Base-by-base conservation (phyloP, 2,113 vertebrate genomes). In the Megalops atlanticus region DNA sequence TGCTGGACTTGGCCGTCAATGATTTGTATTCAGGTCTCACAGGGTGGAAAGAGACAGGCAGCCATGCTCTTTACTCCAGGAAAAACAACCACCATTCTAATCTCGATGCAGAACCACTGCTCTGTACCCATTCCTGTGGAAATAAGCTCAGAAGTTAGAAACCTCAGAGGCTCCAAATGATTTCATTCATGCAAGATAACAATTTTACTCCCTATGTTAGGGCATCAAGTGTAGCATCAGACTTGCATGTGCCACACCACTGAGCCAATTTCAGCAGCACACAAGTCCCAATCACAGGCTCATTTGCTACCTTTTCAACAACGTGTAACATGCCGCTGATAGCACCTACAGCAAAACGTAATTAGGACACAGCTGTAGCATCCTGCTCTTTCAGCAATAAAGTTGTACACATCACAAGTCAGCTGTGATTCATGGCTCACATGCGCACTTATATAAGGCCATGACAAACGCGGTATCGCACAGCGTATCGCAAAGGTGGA, bases 311-410 rank as follows among this genome's bases (percentile, higher is more conserved):
- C n/a, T 76, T 47, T n/a, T 76, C 27, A 35, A 52, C n/a, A 35
- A 35, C 31, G 31, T 36, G 8, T 35, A 41, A 31, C 41, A 52
- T 21, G 74, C 16, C 0, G 36, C 43, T 21, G 0, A 76, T 49
- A 47, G 40, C 47, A 47, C 45, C 74, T 76, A 33, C 31, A 31
- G 74, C 74, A 76, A 15, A 35, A 6, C 15, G 24, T 1, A 35
- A 35, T 52, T 3, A 47, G 74, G 40, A 14, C 74, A 52, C 45
- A 49, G 74, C 74, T 76, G 74, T 36, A 76, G 11, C 27, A n/a
- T 76, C 27, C 47, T 52, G 43, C 41, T 76, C 74, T 35, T 49
- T 52, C 41, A 76, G 43, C 74, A 36, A 21, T 76, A 52, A 49
- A 76, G 74, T 33, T 15, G 35, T 18, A 41, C 43, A 75, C 41